Evolutionary conservation across 2,113 vertebrate species (phyloP), one percentile per base, ranked within the genome.

Genomic region (Riparia riparia): DNA sequence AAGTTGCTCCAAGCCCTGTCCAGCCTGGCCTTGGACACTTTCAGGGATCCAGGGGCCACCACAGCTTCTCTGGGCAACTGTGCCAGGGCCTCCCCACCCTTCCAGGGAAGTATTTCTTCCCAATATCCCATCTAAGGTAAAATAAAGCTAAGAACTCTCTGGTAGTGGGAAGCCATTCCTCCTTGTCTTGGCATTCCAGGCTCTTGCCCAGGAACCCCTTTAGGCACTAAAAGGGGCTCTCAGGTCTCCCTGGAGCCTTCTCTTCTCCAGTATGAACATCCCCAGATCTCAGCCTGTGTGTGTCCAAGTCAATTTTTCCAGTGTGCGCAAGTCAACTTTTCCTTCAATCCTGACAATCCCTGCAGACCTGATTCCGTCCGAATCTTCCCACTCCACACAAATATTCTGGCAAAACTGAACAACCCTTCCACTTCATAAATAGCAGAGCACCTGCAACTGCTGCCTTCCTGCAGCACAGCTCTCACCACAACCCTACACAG

Each of bases 1-100:
- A 69, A 25, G 5, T 0, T 16, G 20, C 8, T 61, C 79, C n/a
- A 82, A 45, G 39, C 9, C 19, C 13, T 0, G 0, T 31, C 39
- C 45, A 83, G 0, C 15, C 45, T 29, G 22, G 21, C 21, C 20
- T 63, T 0, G 49, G 0, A 8, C 31, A 31, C 24, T 53, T 1
- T 9, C 70, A 77, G 54, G 47, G 41, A 28, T 82, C 37, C 37
- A 37, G 41, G 17, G 17, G 17, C 25, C 69, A 49, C 41, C 70
- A 37, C 87, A 90, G 56, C 49, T 90, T 0, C 54, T 53, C n/a
- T 60, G 61, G 16, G 19, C 13, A 76, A 0, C 60, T 69, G 17
- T 42, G 70, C 25, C 70, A 82, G 25, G 41, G 34, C 47, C 41
- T 42, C 17, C 0, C 0, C 31, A 1, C 6, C 5, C 25, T 49